Percentiles rank a stretch among this genome's conserved stretches.
Conservation (phyloP, 2,113 vertebrate genomes). For the Nettapus auritus region DNA sequence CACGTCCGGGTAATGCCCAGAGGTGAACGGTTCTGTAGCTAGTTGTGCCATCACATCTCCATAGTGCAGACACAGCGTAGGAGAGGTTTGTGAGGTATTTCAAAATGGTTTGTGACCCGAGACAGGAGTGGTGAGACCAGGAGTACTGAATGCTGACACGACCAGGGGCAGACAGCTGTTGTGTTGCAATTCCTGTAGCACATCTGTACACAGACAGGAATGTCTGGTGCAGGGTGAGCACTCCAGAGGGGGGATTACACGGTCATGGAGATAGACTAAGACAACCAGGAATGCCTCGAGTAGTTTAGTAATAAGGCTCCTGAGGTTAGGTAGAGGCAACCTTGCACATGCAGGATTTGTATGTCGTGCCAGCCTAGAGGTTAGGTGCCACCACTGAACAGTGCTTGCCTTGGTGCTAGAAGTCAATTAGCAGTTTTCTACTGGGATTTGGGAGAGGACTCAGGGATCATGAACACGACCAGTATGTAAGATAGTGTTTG, state of each 20-base stretch:
- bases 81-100: not conserved
- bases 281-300: not conserved
- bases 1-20: accelerated
- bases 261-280: slow-evolving; percentile 19
- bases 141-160: not conserved
- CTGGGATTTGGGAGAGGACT: not conserved
- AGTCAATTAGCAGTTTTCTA: not conserved
- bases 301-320: slow-evolving; percentile 7
- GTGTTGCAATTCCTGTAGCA: slow-evolving; percentile 50
- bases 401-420: not conserved
- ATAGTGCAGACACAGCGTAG: not conserved
- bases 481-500: not conserved
- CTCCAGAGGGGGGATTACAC: not conserved
- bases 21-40: not conserved
- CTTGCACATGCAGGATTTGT: not conserved
- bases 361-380: not conserved
- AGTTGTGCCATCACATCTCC: not conserved
- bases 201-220: slow-evolving; percentile 66
- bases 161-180: not conserved
- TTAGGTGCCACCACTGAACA: not conserved
- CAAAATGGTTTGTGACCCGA: not conserved
- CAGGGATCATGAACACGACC: not conserved
- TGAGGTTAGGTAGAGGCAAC: slow-evolving; percentile 22
- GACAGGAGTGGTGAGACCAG: not conserved
- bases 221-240: slow-evolving; percentile 30